Evolutionary conservation across 1,140 invertebrate species (phyloP).

Genomic region (Drosophila elegans): DNA sequence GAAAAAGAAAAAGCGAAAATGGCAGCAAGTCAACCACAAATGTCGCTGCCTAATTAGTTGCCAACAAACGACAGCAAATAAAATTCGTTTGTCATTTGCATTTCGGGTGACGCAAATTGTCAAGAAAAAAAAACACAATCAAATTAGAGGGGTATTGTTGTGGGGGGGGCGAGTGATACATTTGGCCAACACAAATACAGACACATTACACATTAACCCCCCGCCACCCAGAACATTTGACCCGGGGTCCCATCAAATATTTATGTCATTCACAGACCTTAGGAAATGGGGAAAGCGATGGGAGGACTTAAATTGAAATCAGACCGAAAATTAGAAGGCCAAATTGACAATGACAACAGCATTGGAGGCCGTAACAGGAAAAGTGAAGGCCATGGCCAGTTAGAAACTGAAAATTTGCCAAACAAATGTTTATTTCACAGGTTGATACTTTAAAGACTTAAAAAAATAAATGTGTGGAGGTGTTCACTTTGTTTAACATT

Average conservation of each 20-base stretch:
- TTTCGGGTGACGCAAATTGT: slow-evolving; percentile 71
- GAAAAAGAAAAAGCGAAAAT: slow-evolving; percentile 5
- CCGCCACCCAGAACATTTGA: slow-evolving; percentile 16
- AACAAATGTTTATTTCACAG: background rate
- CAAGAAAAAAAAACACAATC: slow-evolving; percentile 43
- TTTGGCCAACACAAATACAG: slow-evolving; percentile 49
- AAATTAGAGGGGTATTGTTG: slow-evolving; percentile 50
- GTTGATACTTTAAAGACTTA: no score
- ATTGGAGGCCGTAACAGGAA: background rate
- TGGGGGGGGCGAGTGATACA: background rate
- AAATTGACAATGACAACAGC: slow-evolving; percentile 68
- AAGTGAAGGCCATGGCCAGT: background rate
- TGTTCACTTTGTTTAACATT: no score
- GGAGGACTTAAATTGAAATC: slow-evolving; percentile 59
- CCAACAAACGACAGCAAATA: slow-evolving; percentile 49
- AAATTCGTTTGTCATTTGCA: slow-evolving; percentile 72
- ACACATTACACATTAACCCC: slow-evolving; percentile 53
- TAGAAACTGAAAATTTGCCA: background rate
- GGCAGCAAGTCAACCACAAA: slow-evolving; percentile 60
- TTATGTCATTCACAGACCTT: slow-evolving; percentile 49
- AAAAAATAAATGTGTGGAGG: no score
- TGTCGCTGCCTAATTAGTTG: slow-evolving; percentile 74
- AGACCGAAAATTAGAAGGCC: slow-evolving; percentile 73
- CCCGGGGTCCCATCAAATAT: slow-evolving; percentile 55
- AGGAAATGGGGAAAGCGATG: slow-evolving; percentile 11